Evolutionary conservation across 2,113 vertebrate genomes (phyloP), one percentile per base, ranked within the genome.

Genomic region (Malurus cyaneus): DNA sequence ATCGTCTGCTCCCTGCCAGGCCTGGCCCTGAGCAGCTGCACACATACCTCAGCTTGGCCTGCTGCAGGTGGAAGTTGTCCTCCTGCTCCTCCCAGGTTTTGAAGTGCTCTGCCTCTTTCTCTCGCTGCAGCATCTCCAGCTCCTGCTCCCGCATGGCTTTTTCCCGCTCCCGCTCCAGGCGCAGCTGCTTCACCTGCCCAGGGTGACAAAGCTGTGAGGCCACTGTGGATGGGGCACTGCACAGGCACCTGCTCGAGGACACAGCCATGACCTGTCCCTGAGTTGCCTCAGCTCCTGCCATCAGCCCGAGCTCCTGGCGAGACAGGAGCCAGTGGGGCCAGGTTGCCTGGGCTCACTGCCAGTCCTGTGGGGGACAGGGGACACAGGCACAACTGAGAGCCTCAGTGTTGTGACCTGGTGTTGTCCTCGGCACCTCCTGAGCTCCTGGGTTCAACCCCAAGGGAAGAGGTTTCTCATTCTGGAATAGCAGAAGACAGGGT

Each of bases 1-100:
- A 14, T 0, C 8, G 50, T 28, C 79, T 53, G 56, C 84, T 50
- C 36, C 60, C 41, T 8, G 28, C 12, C 8, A 0, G 4, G 25
- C 28, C 23, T 0, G 0, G 11, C 42, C 76, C 60, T 2, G 1
- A 1, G 2, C 10, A 47, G 52, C 32, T 1, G 6, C 42, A 44
- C 52, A 8, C 96, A 36, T 44, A 99, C 99, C 99, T 97, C 39
- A 99, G 98, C 97, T 99, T 99, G 94, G 99, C 99, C 96, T 99
- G 99, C 12, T 99, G 99, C 73, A 99, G 97, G 89, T 99, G 99
- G 97, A 99, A 99, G 96, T 99, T 98, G 97, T 99, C 99, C 66
- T 99, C 99, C 92, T 99, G 99, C 89, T 99, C 99, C 56, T 99
- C 99, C 99, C 99, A 99, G 0, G 99, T 99, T 97, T 99, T 99